These are phyloP conservation scores for Platycercus adscitus DNA, from an alignment of 2,113 vertebrate species.

Conservation along the genomic window DNA sequence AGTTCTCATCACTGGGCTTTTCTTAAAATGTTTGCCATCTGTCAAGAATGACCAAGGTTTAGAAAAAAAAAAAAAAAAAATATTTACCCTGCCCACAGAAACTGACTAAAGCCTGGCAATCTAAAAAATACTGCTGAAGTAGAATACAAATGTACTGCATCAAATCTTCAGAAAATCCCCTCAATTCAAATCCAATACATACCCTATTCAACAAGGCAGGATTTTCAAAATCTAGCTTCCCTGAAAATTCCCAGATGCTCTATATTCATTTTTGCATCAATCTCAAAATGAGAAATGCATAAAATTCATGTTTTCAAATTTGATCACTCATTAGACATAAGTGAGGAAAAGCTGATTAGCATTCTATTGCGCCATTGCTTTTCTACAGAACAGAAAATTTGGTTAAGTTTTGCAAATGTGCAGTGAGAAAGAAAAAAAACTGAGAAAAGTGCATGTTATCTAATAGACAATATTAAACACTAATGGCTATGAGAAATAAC, in stretches of 20 bases:
- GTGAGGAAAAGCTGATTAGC: background rate
- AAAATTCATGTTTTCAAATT: background rate
- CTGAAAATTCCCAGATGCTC: background rate
- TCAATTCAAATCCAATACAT: background rate
- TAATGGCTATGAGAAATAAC: background rate
- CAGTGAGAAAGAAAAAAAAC: background rate
- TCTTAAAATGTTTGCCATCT: background rate
- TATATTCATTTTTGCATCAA: background rate
- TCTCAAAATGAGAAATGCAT: background rate
- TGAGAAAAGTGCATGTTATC: fast-evolving
- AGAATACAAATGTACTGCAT: background rate
- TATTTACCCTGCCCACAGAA: background rate
- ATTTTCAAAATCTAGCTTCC: background rate
- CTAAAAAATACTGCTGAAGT: background rate
- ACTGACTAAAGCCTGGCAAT: background rate
- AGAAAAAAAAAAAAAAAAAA: background rate
- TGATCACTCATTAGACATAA: background rate
- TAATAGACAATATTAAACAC: background rate
- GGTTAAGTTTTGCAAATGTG: background rate
- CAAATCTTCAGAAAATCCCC: background rate
- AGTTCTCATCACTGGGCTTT: fast-evolving
- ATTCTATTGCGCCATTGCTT: background rate
- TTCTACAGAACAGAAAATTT: background rate
- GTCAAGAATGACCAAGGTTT: background rate
- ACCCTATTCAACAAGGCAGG: background rate